Percentiles rank a stretch among this genome's conserved stretches.
Evolutionary conservation across 2,113 vertebrate genomes (phyloP).

Genomic region (Bolborhynchus lineola): DNA sequence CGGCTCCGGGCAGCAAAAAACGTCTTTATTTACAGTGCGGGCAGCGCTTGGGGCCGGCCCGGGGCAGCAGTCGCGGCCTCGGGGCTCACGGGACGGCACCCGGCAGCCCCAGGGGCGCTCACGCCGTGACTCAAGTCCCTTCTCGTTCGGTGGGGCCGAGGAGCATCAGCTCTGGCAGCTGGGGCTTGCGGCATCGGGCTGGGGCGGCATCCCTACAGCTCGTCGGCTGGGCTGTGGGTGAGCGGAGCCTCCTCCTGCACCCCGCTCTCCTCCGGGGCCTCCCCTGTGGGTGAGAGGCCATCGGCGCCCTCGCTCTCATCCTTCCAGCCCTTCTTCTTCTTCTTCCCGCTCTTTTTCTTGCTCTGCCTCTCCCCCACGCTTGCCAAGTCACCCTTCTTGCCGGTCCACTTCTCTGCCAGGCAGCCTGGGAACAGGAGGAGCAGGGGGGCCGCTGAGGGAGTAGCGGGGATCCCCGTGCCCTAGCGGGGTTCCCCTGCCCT

Average conservation of each 20-base stretch:
- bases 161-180: accelerated
- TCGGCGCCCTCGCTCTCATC: not conserved
- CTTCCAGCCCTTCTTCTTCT: constrained; percentile 68
- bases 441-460: not conserved
- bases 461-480: not conserved
- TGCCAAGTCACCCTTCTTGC: constrained; percentile 85
- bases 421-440: constrained; percentile 58
- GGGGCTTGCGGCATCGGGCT: not conserved
- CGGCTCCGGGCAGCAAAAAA: not conserved
- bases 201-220: constrained; percentile 55
- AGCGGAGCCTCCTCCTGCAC: constrained; percentile 66
- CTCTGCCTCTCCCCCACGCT: constrained; percentile 75
- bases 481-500: accelerated
- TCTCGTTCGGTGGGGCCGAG: not conserved
- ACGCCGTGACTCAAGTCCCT: not conserved
- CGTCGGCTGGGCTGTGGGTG: constrained; percentile 67
- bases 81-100: not conserved
- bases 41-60: not conserved
- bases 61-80: not conserved
- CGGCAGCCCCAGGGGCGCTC: too few species aligned
- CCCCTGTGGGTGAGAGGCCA: not conserved
- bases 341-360: constrained; percentile 77
- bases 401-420: constrained; percentile 75
- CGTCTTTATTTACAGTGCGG: constrained; percentile 23
- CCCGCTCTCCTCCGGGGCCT: constrained; percentile 23